Conservation (phyloP, 2,113 vertebrate species). For the Lathamus discolor region DNA sequence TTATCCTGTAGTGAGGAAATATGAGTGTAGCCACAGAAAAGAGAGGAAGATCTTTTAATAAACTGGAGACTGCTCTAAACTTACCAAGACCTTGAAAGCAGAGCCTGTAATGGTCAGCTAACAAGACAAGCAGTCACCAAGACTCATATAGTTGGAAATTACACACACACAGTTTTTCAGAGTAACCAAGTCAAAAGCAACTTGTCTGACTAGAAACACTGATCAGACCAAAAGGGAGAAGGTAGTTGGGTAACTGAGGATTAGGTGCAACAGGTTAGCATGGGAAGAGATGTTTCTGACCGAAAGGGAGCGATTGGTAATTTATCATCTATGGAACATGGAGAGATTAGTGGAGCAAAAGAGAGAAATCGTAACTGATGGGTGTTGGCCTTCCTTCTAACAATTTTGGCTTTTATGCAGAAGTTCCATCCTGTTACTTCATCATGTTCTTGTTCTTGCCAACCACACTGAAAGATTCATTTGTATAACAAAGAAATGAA, state of each 20-base stretch:
- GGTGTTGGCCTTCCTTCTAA: neutral
- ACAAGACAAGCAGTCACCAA: neutral
- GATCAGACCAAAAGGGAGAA: neutral
- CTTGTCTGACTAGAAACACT: neutral
- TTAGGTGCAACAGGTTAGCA: neutral
- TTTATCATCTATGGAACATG: neutral
- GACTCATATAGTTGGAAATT: neutral
- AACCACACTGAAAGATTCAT: neutral
- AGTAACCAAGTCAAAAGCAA: conserved; percentile 23
- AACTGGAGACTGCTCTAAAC: neutral
- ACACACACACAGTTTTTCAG: neutral
- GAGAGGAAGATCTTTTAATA: neutral
- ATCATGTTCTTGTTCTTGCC: neutral
- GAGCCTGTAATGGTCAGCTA: neutral
- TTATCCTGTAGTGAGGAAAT: neutral
- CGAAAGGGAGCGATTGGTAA: neutral
- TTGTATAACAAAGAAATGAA: neutral
- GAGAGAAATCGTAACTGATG: neutral
- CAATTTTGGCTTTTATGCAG: neutral
- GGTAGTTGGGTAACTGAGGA: neutral
- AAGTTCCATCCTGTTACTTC: conserved; percentile 7
- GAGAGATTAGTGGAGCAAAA: neutral
- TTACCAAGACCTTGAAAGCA: neutral
- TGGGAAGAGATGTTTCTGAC: neutral
- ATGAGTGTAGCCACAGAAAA: neutral